A percentile compares a stretch with the other conserved stretches of the same genome.
Evolutionary conservation across 2,888 invertebrate genomes (phyloP).

Genomic region (Drosophila meridiana): DNA sequence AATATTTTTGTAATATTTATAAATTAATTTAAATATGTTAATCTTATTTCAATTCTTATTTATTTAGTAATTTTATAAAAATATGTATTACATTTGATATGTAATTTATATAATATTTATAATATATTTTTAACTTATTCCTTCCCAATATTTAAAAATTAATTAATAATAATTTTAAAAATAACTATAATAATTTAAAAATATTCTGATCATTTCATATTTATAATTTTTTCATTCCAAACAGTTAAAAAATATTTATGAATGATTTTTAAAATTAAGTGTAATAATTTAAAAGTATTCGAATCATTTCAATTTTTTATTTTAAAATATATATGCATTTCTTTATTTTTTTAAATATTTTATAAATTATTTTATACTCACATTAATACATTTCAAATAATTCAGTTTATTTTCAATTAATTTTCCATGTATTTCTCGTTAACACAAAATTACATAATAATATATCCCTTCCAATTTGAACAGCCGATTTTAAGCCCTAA

Average conservation of each 20-base stretch:
- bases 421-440: not conserved
- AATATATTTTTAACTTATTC: not conserved
- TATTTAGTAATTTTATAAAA: not conserved
- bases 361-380: too few relatives aligned
- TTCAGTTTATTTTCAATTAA: not conserved
- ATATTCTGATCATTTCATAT: too few relatives aligned
- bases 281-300: not conserved
- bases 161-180: not conserved
- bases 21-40: too few relatives aligned
- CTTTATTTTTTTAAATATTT: too few relatives aligned
- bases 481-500: conserved; percentile 3
- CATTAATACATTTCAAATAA: not conserved
- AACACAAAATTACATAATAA: not conserved
- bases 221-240: too few relatives aligned
- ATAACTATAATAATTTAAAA: too few relatives aligned
- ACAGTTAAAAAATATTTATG: too few relatives aligned
- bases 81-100: not conserved
- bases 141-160: not conserved
- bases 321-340: too few relatives aligned
- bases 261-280: too few relatives aligned
- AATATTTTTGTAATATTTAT: too few relatives aligned
- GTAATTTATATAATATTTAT: not conserved
- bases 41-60: too few relatives aligned
- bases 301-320: too few relatives aligned
- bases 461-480: conserved; percentile 22